These are phyloP conservation scores for Ispidina lecontei DNA, from an alignment of 2,797 vertebrate genomes.

Conservation along the genomic window DNA sequence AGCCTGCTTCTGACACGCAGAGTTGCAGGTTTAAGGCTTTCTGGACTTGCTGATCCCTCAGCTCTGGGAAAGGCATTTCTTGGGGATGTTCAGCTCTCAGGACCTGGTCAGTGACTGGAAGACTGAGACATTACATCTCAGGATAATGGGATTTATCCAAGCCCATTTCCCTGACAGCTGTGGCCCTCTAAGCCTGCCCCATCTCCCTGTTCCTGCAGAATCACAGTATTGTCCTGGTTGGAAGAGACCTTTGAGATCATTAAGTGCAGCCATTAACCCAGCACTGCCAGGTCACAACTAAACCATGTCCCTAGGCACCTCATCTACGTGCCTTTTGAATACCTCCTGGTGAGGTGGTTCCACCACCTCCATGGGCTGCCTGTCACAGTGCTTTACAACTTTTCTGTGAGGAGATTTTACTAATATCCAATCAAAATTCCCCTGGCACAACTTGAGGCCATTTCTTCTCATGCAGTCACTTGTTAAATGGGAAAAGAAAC, in stretches of 20 bases:
- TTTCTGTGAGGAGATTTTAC: not conserved
- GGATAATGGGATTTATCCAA: not conserved
- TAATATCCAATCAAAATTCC: not conserved
- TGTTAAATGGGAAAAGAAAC: not conserved
- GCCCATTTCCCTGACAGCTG: not conserved
- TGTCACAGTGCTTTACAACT: not conserved
- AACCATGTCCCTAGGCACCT: not conserved
- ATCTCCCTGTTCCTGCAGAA: not conserved
- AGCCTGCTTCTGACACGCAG: not conserved
- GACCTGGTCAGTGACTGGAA: not conserved
- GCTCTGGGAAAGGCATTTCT: not conserved
- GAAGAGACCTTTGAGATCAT: not conserved
- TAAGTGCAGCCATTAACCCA: not conserved
- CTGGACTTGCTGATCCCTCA: not conserved
- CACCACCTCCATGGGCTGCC: not conserved
- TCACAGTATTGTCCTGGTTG: not conserved
- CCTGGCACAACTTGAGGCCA: not conserved
- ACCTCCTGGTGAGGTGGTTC: not conserved
- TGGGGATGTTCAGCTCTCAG: not conserved
- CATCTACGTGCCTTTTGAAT: not conserved
- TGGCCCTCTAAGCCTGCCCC: fast-evolving
- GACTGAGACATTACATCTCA: not conserved
- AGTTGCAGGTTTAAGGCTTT: not conserved
- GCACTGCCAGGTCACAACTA: not conserved
- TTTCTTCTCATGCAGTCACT: not conserved